A percentile compares a stretch with the other conserved stretches of the same genome.
phyloP scores from a whole-genome alignment of 30 jellyfish, hydroid and myxozoan genomes.

The Aurelia coerulea region DNA sequence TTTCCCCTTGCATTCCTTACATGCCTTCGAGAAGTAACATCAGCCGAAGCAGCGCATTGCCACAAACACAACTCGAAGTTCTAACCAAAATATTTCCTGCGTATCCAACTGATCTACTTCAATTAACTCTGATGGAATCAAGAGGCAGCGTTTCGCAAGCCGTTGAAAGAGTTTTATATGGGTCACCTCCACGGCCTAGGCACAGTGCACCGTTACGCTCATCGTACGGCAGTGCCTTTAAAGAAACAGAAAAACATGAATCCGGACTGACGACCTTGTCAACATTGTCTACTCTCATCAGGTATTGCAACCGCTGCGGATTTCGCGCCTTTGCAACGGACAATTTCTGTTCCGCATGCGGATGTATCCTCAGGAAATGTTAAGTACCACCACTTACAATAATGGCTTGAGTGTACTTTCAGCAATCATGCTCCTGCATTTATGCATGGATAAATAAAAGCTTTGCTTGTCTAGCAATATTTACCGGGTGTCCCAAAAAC shows the following conservation, averaged over 20 bases:
- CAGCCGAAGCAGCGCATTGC: slow-evolving; percentile 23
- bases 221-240: slow-evolving; percentile 46
- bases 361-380: slow-evolving; percentile 51
- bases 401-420: too few species aligned
- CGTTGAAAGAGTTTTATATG: slow-evolving; percentile 53
- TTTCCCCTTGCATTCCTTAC: slow-evolving; percentile 54
- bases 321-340: slow-evolving; percentile 75
- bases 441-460: too few species aligned
- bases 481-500: too few species aligned
- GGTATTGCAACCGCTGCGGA: slow-evolving; percentile 79
- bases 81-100: slow-evolving; percentile 58
- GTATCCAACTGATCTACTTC: slow-evolving; percentile 65
- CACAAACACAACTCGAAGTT: slow-evolving; percentile 58
- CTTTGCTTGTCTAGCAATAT: too few species aligned
- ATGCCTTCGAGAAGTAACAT: slow-evolving; percentile 26
- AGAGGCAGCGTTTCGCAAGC: slow-evolving; percentile 75
- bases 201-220: slow-evolving; percentile 33
- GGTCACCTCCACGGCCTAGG: slow-evolving; percentile 26
- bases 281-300: slow-evolving; percentile 56
- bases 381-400: neutral
- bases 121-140: slow-evolving; percentile 66
- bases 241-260: slow-evolving; percentile 55
- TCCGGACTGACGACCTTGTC: slow-evolving; percentile 57
- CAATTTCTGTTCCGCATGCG: slow-evolving; percentile 82
- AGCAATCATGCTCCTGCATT: too few species aligned